Base-by-base conservation (phyloP, 2,888 invertebrate genomes). In the Ennomos fuscantarius region DNA sequence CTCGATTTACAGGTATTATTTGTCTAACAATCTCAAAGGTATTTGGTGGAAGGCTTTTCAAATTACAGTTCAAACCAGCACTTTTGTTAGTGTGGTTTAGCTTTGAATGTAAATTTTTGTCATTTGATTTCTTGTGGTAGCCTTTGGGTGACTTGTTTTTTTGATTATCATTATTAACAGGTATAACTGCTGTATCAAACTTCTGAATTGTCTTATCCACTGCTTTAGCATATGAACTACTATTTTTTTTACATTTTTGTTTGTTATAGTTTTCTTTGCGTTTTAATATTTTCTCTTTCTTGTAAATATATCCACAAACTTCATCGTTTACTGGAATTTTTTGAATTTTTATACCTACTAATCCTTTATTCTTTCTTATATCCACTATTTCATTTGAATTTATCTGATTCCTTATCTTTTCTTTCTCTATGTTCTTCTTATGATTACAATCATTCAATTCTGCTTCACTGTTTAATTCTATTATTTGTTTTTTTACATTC, bases 291-390 rank as follows among this genome's bases (percentile, higher is more conserved):
- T 24, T 41, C 15, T 15, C 1, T 8, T 31, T 48, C 42, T n/a
- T 11, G 8, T 35, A 31, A 8, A 12, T 24, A 12, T 35, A n/a
- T 11, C 44, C 9, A 42, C 32, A 37, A 24, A 33, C 35, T 46
- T 39, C 35, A 24, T 34, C 1, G 1, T 39, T 44, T 63, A 60
- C 10, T 48, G 33, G 24, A 32, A 46, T 50, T 36, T 32, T 67
- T 43, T 51, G 68, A 46, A 82, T 67, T 68, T 69, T 81, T 57
- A 84, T 63, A 9, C 83, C 84, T 15, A 83, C 51, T 31, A 82
- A 68, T 12, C 84, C 83, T 62, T 33, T 65, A 56, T 83, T 84
- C 53, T 68, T 76, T 62, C 78, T 81, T 10, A 77, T 71, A 65
- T 83, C 73, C 9, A 83, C 73, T 10, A 82, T 40, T 54, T 65